Percentiles rank a stretch among this genome's conserved stretches.
Conservation (phyloP, 2,888 invertebrate genomes). For the Lumbricus terrestris region DNA sequence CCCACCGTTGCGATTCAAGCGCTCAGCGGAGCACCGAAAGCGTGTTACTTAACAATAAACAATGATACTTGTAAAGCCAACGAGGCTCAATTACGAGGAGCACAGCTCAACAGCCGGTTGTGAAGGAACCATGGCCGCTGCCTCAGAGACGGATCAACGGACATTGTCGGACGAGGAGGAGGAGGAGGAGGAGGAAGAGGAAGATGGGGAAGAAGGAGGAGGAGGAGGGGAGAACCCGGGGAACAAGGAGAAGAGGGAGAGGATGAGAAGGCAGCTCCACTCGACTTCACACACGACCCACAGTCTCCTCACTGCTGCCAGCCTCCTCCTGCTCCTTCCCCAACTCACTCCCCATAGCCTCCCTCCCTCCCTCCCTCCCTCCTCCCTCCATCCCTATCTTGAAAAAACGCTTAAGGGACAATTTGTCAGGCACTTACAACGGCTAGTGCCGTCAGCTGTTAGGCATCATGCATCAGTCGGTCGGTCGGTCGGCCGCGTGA, state of each 20-base stretch:
- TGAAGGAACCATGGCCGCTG: not conserved
- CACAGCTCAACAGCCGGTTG: not conserved
- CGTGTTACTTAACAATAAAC: not conserved
- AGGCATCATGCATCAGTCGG: not conserved
- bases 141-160: not conserved
- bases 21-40: not conserved
- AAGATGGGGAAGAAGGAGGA: too few relatives aligned
- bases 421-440: not conserved
- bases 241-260: too few relatives aligned
- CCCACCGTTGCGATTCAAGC: not conserved
- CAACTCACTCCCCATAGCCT: not conserved
- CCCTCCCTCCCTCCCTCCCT: not conserved
- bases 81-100: not conserved
- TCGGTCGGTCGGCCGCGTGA: not conserved
- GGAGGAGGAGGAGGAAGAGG: too few relatives aligned
- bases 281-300: not conserved
- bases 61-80: slow-evolving; percentile 3
- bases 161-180: not conserved
- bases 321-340: too few relatives aligned
- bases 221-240: too few relatives aligned
- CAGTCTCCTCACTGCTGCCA: too few relatives aligned
- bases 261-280: not conserved
- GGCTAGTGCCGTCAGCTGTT: not conserved
- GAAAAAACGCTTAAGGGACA: not conserved
- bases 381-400: not conserved